A percentile compares a stretch with the other conserved stretches of the same genome.
Evolutionary conservation across 2,797 vertebrate genomes (phyloP).

Genomic region (Oophaga sylvatica): DNA sequence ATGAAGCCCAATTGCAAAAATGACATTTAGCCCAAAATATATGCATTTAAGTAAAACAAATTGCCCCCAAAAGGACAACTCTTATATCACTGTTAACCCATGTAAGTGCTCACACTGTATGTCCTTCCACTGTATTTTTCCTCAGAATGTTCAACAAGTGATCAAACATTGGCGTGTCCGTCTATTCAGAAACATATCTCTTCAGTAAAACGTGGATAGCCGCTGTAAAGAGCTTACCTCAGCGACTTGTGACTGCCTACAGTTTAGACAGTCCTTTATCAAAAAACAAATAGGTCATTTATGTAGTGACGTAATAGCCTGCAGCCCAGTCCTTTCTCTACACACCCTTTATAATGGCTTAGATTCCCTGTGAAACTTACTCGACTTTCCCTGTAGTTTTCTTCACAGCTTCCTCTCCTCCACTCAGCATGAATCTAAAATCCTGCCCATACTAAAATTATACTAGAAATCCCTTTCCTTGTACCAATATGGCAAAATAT

Average conservation of each 20-base stretch:
- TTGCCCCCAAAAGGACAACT: background rate
- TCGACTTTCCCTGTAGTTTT: conserved; percentile 69
- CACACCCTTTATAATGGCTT: conserved; percentile 68
- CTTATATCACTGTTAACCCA: conserved; percentile 34
- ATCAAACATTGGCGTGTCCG: conserved; percentile 19
- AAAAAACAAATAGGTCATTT: conserved; percentile 37
- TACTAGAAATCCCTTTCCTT: conserved; percentile 78
- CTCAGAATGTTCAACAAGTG: conserved; percentile 49
- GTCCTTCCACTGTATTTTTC: conserved; percentile 57
- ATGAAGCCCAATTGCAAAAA: too few species aligned
- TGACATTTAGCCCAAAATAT: too few species aligned
- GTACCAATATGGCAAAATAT: conserved; percentile 94
- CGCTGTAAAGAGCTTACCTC: conserved; percentile 15
- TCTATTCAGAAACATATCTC: conserved; percentile 49
- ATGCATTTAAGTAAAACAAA: too few species aligned
- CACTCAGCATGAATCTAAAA: conserved; percentile 79
- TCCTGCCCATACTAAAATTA: conserved; percentile 81
- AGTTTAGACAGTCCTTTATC: conserved; percentile 40
- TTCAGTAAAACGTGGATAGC: conserved; percentile 44
- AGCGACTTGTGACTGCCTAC: conserved; percentile 34
- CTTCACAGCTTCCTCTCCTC: conserved; percentile 67
- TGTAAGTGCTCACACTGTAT: conserved; percentile 34
- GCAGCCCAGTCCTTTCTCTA: conserved; percentile 75
- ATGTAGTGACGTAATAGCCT: conserved; percentile 67
- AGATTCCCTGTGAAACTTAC: conserved; percentile 76